Base-by-base conservation (phyloP, 2,797 vertebrate species). In the Myripristis jacobus region DNA sequence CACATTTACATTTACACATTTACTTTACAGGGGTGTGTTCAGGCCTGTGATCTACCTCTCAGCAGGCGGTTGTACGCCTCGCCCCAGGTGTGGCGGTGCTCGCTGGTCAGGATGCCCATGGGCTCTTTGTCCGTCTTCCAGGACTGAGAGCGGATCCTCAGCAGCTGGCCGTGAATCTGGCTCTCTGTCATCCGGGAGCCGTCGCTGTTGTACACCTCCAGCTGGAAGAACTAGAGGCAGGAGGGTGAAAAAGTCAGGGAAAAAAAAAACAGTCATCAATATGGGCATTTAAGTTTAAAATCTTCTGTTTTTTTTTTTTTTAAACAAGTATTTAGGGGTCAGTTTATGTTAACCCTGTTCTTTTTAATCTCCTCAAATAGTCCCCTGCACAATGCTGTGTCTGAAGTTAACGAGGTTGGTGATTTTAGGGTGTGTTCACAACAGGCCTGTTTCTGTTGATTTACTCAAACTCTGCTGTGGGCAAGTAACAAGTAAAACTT, bases 111-210 rank as follows among this genome's bases (percentile, higher is more conserved):
- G 68, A 96, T 94, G 22, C 95, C 95, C 89, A 95, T 93, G 0
- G 95, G 95, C 86, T 95, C 94, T 74, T 96, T 96, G 89, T 95
- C 94, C 0, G 95, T 96, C 90, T 96, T 96, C 94, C 95, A 95
- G 12, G 95, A 95, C 87, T 95, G 93, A 34, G 94, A 89, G 5
- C 95, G 71, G 81, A 96, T 95, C 67, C 94, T 87, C 52, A 93
- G 85, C 73, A 96, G 91, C 90, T 96, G 95, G 13, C 83, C 71
- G 67, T 95, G 94, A 70, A 96, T 95, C 93, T 96, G 95, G 73
- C 94, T 92, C 90, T 95, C 93, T 0, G 95, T 95, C 90, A 96
- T 86, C 0, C 93, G 92, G 0, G 94, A 94, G 71, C 95, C 95
- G n/a, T 96, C 92, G 15, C 95, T 95, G 87, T 96, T 95, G 75